Evolutionary conservation across 2,797 vertebrate species (phyloP).

Genomic region (Macrochelys suwanniensis): DNA sequence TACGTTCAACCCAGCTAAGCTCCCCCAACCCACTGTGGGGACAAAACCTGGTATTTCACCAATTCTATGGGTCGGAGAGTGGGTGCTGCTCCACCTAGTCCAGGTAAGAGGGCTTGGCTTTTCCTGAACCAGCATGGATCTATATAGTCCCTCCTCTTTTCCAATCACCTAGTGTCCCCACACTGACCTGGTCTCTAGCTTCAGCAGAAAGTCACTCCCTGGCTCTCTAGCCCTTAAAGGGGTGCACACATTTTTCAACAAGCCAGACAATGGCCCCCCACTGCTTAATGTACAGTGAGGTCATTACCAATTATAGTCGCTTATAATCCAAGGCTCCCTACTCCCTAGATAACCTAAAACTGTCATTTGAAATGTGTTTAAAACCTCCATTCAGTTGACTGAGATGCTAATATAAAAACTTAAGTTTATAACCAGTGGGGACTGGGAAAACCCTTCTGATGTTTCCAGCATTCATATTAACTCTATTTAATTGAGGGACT

Average conservation of each 20-base stretch:
- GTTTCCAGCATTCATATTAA: slow-evolving; percentile 5
- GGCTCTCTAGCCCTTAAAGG: neutral
- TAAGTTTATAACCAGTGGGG: neutral
- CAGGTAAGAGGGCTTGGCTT: no score
- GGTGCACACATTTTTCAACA: neutral
- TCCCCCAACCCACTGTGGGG: neutral
- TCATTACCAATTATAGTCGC: neutral
- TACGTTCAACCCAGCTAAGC: neutral
- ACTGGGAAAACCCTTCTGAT: slow-evolving; percentile 26
- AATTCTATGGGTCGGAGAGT: neutral
- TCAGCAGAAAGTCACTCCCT: neutral
- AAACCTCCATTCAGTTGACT: slow-evolving; percentile 1
- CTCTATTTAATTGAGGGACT: slow-evolving; percentile 44
- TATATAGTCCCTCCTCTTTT: neutral
- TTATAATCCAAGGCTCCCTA: neutral
- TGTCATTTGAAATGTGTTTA: neutral
- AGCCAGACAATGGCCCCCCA: neutral
- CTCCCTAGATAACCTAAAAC: neutral
- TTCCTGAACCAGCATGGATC: neutral
- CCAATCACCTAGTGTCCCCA: neutral
- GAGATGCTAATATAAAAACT: slow-evolving; percentile 13
- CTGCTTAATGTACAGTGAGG: neutral
- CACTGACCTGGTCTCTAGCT: neutral
- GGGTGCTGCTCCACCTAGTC: no score
- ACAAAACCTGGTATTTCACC: neutral